Evolutionary conservation across 2,888 invertebrate genomes (phyloP).

Genomic region (Euplagia quadripunctaria): DNA sequence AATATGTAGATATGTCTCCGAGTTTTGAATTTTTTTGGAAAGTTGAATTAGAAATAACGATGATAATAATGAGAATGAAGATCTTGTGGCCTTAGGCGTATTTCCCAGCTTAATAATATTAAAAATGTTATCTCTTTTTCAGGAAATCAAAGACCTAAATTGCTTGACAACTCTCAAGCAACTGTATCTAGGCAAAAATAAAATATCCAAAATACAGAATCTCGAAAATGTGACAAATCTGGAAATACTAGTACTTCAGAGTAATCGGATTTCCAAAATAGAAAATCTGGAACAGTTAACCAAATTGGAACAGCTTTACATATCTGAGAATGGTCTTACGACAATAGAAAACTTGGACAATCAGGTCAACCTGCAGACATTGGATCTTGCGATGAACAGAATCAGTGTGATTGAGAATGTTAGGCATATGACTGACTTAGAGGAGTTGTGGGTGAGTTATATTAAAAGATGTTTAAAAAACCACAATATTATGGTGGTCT

Average conservation of each 20-base stretch:
- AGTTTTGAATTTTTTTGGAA: no score
- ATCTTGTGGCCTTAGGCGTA: no score
- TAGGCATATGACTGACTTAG: slow-evolving; percentile 91
- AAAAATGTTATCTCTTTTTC: slow-evolving; percentile 52
- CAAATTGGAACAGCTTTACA: slow-evolving; percentile 94
- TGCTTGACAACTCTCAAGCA: slow-evolving; percentile 91
- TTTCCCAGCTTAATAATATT: neutral
- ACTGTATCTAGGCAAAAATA: slow-evolving; percentile 97
- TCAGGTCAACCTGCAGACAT: slow-evolving; percentile 91
- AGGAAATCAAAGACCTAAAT: slow-evolving; percentile 95
- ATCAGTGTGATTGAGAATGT: slow-evolving; percentile 94
- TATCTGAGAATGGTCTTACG: slow-evolving; percentile 97
- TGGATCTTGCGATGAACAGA: slow-evolving; percentile 96
- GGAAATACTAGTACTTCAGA: slow-evolving; percentile 95
- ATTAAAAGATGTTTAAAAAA: no score
- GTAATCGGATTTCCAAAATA: slow-evolving; percentile 95
- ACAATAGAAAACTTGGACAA: slow-evolving; percentile 92
- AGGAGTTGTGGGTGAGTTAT: slow-evolving; percentile 96
- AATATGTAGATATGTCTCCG: no score
- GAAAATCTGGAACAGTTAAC: slow-evolving; percentile 93
- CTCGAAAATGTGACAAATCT: slow-evolving; percentile 91
- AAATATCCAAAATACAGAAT: slow-evolving; percentile 95
- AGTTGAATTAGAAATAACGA: no score
- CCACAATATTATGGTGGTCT: no score
- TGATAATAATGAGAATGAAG: no score